Evolutionary conservation across 1,140 invertebrate genomes (phyloP).

Genomic region (Trichonephila clavipes): DNA sequence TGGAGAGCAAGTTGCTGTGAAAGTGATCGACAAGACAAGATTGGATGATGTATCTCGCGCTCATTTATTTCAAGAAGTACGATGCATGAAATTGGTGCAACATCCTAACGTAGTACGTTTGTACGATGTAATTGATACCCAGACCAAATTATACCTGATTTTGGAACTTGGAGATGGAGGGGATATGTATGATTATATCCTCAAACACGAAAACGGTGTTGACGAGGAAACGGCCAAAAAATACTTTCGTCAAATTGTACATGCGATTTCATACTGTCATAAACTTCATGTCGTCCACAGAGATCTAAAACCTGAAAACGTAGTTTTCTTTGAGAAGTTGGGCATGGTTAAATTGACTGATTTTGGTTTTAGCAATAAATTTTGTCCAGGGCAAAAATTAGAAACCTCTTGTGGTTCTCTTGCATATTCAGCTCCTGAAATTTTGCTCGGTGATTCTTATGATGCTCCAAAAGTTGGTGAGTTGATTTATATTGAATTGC

Average conservation of each 20-base stretch:
- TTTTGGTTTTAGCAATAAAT: slow-evolving; percentile 98
- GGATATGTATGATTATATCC: slow-evolving; percentile 99
- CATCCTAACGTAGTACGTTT: slow-evolving; percentile 98
- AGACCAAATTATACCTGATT: slow-evolving; percentile 95
- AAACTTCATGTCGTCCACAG: slow-evolving; percentile 94
- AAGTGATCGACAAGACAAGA: slow-evolving; percentile 98
- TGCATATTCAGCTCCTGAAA: slow-evolving; percentile 99
- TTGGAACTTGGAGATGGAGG: slow-evolving; percentile 99
- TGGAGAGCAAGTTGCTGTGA: slow-evolving; percentile 86
- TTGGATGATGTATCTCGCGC: slow-evolving; percentile 97
- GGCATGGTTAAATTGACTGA: slow-evolving; percentile 99
- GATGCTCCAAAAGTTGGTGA: slow-evolving; percentile 82
- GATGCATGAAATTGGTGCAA: slow-evolving; percentile 99
- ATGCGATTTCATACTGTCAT: slow-evolving; percentile 98
- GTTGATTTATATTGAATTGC: background rate
- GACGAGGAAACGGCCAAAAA: slow-evolving; percentile 89
- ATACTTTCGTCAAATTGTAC: slow-evolving; percentile 87
- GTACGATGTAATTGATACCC: slow-evolving; percentile 99
- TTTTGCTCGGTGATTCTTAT: slow-evolving; percentile 90
- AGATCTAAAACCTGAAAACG: slow-evolving; percentile 99
- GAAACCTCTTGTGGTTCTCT: slow-evolving; percentile 99
- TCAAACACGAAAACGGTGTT: slow-evolving; percentile 92
- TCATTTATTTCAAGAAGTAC: slow-evolving; percentile 91
- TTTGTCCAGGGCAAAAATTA: slow-evolving; percentile 97
- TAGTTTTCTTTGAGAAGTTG: slow-evolving; percentile 98